Base-by-base conservation (phyloP, 2,888 invertebrate genomes). In the Euzetes globulus region DNA sequence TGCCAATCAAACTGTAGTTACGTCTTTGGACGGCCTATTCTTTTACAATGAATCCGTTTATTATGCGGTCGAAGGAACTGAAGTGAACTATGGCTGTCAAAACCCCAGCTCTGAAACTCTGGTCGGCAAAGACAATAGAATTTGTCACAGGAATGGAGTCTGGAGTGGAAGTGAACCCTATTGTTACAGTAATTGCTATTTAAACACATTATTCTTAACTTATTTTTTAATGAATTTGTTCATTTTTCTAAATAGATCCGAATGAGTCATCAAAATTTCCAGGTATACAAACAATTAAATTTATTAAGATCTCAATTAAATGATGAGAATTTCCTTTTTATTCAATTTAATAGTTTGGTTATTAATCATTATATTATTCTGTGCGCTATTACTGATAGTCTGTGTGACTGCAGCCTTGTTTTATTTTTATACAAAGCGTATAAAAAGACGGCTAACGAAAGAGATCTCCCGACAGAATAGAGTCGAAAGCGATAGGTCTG, bases 61-160 rank as follows among this genome's bases (percentile, higher is more conserved):
- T 68, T 74, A 74, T 27, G 74, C 74, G 4, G 50, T 45, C n/a
- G 55, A 47, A 25, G 71, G 71, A 55, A 22, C 74, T 1, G 71
- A 74, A 60, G 22, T 71, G 7, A 25, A 50, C 52, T 74, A 55
- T 29, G 50, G 55, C 15, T 74, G 74, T 29, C 22, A 17, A 15
- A 41, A 68, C 33, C 25, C 45, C 1, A 55, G n/a, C 15, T n/a
- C 70, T 45, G 70, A 74, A 47, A 70, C 71, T 0, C 1, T 74
- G 13, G 52, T 74, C 19, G 74, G 74, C 17, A 74, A 74, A 55
- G 74, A 74, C 2, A 71, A 13, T 1, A 25, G 74, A 11, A 55
- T 19, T 15, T 74, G 74, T 19, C 25, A 25, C 15, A 33, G 17
- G 22, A 71, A 50, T 71, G 37, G 71, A 7, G n/a, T 55, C 19